These are phyloP conservation scores for Idaea biselata DNA, from an alignment of 2,888 invertebrate species.

Conservation along the genomic window DNA sequence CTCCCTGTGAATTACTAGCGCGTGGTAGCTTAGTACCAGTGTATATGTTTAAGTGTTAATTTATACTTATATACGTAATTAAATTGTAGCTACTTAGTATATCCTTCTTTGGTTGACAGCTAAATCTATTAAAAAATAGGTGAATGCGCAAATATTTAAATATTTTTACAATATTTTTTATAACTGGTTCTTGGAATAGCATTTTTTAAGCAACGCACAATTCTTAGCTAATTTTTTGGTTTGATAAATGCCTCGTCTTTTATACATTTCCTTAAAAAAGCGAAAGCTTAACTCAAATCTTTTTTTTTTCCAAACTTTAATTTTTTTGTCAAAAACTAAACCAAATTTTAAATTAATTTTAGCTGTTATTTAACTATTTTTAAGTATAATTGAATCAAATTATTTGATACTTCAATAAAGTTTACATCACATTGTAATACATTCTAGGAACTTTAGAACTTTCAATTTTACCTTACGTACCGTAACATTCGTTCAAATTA, in stretches of 20 bases:
- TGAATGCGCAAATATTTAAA: background rate
- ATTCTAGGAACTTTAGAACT: too few species aligned
- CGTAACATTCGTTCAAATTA: background rate
- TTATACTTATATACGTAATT: constrained; percentile 41
- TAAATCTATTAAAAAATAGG: constrained; percentile 33
- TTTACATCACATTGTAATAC: too few species aligned
- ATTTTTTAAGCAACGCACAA: background rate
- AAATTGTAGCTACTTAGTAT: constrained; percentile 29
- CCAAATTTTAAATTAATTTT: constrained; percentile 28
- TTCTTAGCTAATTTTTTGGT: background rate
- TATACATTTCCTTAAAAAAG: background rate
- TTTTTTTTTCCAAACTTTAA: too few species aligned
- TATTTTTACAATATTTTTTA: background rate
- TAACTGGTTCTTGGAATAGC: background rate
- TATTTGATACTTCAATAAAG: constrained; percentile 6
- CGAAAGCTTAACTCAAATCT: background rate
- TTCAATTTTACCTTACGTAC: background rate
- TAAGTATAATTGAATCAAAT: constrained; percentile 23
- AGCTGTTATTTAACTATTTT: constrained; percentile 26
- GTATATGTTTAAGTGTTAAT: constrained; percentile 49
- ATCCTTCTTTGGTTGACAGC: constrained; percentile 14
- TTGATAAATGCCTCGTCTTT: background rate
- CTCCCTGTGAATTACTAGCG: constrained; percentile 41
- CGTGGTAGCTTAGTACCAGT: constrained; percentile 34
- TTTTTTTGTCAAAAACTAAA: background rate